Conservation (phyloP, 2,888 invertebrate species). For the Callosobruchus maculatus region DNA sequence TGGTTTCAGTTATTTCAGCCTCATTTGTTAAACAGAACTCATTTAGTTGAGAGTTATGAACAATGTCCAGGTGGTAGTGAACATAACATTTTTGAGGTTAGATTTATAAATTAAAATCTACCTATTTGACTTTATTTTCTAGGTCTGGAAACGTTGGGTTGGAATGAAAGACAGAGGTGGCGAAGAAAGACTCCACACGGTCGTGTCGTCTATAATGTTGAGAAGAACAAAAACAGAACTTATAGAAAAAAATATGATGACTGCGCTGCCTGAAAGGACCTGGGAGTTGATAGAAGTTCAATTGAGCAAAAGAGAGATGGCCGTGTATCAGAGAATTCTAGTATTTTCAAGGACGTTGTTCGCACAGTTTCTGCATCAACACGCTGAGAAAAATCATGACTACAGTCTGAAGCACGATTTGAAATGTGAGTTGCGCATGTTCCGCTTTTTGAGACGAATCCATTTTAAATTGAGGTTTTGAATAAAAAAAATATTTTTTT, state of each 20-base stretch:
- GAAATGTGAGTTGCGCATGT: not conserved
- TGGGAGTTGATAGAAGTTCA: conserved; percentile 58
- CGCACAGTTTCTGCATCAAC: conserved; percentile 72
- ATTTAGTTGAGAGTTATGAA: too few species aligned
- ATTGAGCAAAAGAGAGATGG: conserved; percentile 66
- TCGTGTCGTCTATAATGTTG: conserved; percentile 81
- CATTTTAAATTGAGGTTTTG: too few species aligned
- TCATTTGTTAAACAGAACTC: too few species aligned
- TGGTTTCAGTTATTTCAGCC: too few species aligned
- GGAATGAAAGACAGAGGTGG: conserved; percentile 78
- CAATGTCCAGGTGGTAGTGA: too few species aligned
- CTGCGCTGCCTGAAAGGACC: conserved; percentile 60
- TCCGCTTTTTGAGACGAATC: too few species aligned
- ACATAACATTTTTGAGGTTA: too few species aligned
- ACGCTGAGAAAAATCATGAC: conserved; percentile 62
- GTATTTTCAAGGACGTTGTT: conserved; percentile 72
- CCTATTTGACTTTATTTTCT: not conserved
- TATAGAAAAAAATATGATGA: conserved; percentile 60
- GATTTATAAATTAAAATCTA: too few species aligned
- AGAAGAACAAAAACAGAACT: conserved; percentile 84
- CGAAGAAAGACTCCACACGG: conserved; percentile 74
- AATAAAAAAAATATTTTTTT: too few species aligned
- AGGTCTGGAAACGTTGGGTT: conserved; percentile 90
- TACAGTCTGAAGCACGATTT: not conserved
- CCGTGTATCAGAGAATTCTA: conserved; percentile 73